Percentiles rank a stretch among this genome's conserved stretches.
phyloP scores from a whole-genome alignment of 2,113 vertebrate genomes.

The Benthochromis sp. region DNA sequence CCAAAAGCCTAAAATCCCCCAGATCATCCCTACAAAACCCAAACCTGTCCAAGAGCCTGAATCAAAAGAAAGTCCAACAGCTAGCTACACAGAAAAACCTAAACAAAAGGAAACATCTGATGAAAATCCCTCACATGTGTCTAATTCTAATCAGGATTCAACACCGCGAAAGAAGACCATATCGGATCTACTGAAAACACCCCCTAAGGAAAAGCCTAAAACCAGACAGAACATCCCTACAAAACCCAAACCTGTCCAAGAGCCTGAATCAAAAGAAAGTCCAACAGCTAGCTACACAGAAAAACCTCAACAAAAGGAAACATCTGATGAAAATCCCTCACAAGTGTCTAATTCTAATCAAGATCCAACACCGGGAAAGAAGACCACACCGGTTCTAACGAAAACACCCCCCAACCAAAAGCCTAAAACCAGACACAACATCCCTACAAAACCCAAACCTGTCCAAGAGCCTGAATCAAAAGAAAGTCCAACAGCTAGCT shows the following conservation, averaged over 20 bases:
- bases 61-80: not conserved
- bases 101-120: not conserved
- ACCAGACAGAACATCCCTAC: fast-evolving
- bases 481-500: too few species aligned
- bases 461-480: too few species aligned
- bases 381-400: too few species aligned
- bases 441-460: too few species aligned
- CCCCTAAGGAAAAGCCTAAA: fast-evolving
- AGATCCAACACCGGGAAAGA: too few species aligned
- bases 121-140: fast-evolving
- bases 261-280: fast-evolving
- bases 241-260: fast-evolving
- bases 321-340: fast-evolving
- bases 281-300: fast-evolving
- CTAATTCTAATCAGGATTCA: fast-evolving
- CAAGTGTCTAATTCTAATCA: too few species aligned
- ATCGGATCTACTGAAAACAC: fast-evolving
- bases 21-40: not conserved
- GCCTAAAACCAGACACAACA: too few species aligned
- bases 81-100: fast-evolving
- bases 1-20: not conserved
- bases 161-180: fast-evolving
- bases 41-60: not conserved
- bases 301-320: fast-evolving
- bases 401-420: too few species aligned